Base-by-base conservation (phyloP, 2,113 vertebrate species). In the Peromyscus leucopus region DNA sequence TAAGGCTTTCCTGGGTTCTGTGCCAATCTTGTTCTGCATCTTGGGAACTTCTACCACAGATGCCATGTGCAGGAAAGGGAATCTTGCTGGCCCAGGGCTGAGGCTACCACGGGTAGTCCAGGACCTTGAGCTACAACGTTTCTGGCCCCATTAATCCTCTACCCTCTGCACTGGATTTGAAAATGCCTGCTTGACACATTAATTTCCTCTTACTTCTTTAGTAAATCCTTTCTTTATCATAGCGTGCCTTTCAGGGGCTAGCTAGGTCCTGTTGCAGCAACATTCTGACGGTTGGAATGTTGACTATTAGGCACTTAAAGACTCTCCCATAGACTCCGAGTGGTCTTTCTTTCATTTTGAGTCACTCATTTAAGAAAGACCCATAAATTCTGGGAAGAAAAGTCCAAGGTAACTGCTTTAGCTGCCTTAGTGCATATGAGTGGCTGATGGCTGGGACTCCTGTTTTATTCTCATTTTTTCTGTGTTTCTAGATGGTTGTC, bases 191-290 rank as follows among this genome's bases (percentile, higher is more conserved):
- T 17, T 39, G 15, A 36, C 3, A 28, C 4, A 2, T 46, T 78
- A 51, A 21, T 57, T 95, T 59, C 26, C 51, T 46, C n/a, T 91
- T 26, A 82, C 19, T 31, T 71, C 22, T 57, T 88, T 10, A 24
- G 17, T 22, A 59, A 57, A 4, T 51, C 1, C 3, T 2, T 42
- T 74, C 24, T 3, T 33, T n/a, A 21, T 4, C 5, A 5, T 2
- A 88, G 5, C 5, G 16, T 19, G 15, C 1, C 19, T 26, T 28
- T 19, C 10, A 74, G 67, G 22, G 22, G 7, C 3, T 16, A 9
- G 36, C 21, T 15, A 6, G 1, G 0, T 63, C 0, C 51, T 31
- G 19, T 33, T 65, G 9, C 3, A 28, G 12, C 9, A 16, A 7
- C 65, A 12, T 86, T 39, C 11, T 76, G 46, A 31, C 28, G 22